These are phyloP conservation scores for Linhomoeus sp. DNA, from an alignment of 2,888 invertebrate species.

Conservation along the genomic window DNA sequence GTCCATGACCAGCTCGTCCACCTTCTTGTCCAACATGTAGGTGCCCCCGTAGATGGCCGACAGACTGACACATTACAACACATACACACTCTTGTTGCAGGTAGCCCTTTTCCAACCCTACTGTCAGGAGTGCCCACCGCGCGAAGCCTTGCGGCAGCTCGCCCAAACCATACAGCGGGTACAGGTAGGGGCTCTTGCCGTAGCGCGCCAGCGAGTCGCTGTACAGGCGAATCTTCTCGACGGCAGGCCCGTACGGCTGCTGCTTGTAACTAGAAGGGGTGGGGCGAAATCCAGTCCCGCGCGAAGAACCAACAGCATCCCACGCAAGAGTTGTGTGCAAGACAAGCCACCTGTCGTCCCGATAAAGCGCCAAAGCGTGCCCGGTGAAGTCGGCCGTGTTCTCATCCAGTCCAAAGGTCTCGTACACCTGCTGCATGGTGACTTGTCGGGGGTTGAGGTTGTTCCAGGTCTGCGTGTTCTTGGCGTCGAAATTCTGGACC, in stretches of 20 bases:
- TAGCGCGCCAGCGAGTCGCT: conserved; percentile 90
- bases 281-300: too few relatives aligned
- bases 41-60: conserved; percentile 64
- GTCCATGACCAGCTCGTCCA: conserved; percentile 69
- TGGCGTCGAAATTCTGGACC: conserved; percentile 76
- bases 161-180: conserved; percentile 95
- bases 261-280: conserved; percentile 58
- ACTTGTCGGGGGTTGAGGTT: conserved; percentile 56
- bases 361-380: conserved; percentile 80
- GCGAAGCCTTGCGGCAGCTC: conserved; percentile 83
- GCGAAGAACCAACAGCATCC: too few relatives aligned
- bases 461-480: conserved; percentile 81
- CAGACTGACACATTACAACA: background rate
- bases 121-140: too few relatives aligned
- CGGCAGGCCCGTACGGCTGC: conserved; percentile 63
- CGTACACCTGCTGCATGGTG: conserved; percentile 61
- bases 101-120: too few relatives aligned
- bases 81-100: too few relatives aligned
- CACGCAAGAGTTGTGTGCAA: too few relatives aligned
- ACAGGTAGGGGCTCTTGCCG: conserved; percentile 95
- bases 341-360: conserved; percentile 39
- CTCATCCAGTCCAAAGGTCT: conserved; percentile 80
- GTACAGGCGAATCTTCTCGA: conserved; percentile 80
- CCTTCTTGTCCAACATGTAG: conserved; percentile 96
- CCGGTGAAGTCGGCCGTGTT: conserved; percentile 98